These are phyloP conservation scores for Drosophila silvestris DNA, from an alignment of 2,888 invertebrate genomes.

Conservation along the genomic window DNA sequence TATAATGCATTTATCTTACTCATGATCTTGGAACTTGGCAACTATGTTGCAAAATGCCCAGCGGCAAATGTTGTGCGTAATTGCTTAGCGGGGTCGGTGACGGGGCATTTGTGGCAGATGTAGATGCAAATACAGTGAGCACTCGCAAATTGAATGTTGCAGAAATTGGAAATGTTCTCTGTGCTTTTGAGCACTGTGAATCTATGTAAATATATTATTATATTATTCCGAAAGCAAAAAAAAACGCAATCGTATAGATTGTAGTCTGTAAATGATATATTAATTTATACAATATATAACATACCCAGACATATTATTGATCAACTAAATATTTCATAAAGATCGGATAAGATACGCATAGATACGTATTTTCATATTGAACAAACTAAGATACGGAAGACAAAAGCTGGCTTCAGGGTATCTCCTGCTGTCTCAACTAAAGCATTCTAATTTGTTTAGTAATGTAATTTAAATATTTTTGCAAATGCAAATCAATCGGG, in stretches of 20 bases:
- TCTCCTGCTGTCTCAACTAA: background rate
- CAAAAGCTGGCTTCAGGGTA: background rate
- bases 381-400: background rate
- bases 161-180: background rate
- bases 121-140: constrained; percentile 18
- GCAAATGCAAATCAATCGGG: background rate
- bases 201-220: background rate
- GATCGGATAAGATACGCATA: too few relatives aligned
- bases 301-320: too few relatives aligned
- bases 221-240: background rate
- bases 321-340: too few relatives aligned
- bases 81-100: constrained; percentile 46
- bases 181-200: background rate
- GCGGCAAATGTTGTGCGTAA: constrained; percentile 61
- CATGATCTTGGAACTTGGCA: constrained; percentile 64
- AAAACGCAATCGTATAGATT: too few relatives aligned
- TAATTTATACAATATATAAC: too few relatives aligned
- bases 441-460: background rate
- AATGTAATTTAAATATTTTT: background rate
- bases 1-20: constrained; percentile 10
- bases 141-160: background rate
- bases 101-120: constrained; percentile 7
- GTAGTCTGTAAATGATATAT: too few relatives aligned
- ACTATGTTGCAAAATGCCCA: constrained; percentile 67
- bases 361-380: fast-evolving